Conservation (phyloP, 1,140 invertebrate species). For the Dendrolimus punctatus region DNA sequence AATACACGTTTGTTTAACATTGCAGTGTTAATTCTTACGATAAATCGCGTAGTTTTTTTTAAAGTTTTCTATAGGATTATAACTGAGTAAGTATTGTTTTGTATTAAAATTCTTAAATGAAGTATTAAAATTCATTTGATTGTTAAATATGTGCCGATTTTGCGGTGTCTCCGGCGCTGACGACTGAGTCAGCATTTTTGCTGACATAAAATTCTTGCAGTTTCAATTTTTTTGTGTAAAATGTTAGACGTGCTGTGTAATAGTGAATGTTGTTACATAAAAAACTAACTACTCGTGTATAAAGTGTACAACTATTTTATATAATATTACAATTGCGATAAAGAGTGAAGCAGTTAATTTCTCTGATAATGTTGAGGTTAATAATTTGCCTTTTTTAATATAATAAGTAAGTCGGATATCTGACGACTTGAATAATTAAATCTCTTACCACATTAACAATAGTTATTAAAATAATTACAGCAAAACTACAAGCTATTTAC, state of each 20-base stretch:
- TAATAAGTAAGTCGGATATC: too few species aligned
- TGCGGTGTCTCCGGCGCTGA: neutral
- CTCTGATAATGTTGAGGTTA: too few species aligned
- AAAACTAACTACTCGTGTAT: too few species aligned
- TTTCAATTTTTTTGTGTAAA: neutral
- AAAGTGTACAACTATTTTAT: too few species aligned
- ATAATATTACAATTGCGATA: too few species aligned
- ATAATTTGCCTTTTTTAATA: too few species aligned
- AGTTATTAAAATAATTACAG: too few species aligned
- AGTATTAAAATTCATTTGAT: neutral
- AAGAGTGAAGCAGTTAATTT: too few species aligned
- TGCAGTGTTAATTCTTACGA: constrained; percentile 8
- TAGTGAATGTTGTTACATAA: too few species aligned
- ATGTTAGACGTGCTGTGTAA: neutral
- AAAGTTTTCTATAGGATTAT: constrained; percentile 24
- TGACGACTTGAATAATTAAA: too few species aligned
- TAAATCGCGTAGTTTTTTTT: constrained; percentile 17
- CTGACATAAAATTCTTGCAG: constrained; percentile 1
- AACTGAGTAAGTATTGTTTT: constrained; percentile 13
- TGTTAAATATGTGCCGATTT: neutral
- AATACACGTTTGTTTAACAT: constrained; percentile 22
- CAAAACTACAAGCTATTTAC: too few species aligned
- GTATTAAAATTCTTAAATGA: constrained; percentile 3
- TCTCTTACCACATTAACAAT: too few species aligned
- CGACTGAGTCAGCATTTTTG: constrained; percentile 7